Evolutionary conservation across 2,888 invertebrate genomes (phyloP).

Genomic region (Agapostemon virescens): DNA sequence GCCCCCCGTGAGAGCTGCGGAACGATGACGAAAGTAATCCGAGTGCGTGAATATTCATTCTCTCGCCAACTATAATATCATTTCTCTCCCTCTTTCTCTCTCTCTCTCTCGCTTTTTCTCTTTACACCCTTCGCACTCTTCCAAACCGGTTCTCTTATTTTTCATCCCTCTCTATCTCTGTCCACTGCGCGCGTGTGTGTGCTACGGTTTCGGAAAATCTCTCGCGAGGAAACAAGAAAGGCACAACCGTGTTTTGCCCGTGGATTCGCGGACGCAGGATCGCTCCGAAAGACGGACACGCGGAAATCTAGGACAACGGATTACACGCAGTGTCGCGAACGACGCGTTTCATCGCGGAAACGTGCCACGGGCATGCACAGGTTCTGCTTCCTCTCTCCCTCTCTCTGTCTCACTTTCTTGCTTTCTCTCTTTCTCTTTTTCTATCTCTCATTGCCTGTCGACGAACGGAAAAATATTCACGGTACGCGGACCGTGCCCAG

Average conservation of each 20-base stretch:
- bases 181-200: not conserved
- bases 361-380: not conserved
- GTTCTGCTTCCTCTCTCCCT: not conserved
- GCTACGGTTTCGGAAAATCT: not conserved
- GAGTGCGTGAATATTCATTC: slow-evolving; percentile 46
- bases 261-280: not conserved
- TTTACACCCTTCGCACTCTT: not conserved
- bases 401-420: not conserved
- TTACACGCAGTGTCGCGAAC: slow-evolving; percentile 1
- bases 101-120: not conserved
- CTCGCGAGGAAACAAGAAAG: too few relatives aligned
- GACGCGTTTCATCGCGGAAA: slow-evolving; percentile 11
- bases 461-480: not conserved
- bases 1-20: slow-evolving; percentile 17
- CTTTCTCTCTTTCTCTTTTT: not conserved
- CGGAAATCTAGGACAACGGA: slow-evolving; percentile 20
- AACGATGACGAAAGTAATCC: slow-evolving; percentile 34
- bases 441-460: not conserved
- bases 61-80: not conserved
- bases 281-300: slow-evolving; percentile 10
- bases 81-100: not conserved
- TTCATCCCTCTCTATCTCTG: not conserved
- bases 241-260: slow-evolving; percentile 4
- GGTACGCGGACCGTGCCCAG: not conserved
- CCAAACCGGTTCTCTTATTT: not conserved